Conservation (phyloP, 2,113 vertebrate genomes). For the Cavia porcellus region DNA sequence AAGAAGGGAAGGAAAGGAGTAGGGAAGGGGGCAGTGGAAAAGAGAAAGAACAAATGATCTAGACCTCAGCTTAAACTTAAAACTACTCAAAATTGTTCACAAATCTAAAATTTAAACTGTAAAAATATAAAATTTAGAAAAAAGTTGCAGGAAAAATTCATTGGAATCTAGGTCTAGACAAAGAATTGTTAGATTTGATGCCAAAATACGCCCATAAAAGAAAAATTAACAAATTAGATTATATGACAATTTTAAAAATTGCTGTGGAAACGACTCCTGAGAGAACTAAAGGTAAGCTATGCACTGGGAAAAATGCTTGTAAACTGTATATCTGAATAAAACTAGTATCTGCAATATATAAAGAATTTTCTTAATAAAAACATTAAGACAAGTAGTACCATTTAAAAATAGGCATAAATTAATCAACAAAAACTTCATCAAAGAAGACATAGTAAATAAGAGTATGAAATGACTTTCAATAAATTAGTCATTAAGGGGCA, state of each 20-base stretch:
- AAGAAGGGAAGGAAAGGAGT: not conserved
- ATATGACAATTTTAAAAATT: not conserved
- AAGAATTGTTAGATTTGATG: slow-evolving; percentile 15
- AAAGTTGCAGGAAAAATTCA: not conserved
- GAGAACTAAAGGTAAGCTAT: not conserved
- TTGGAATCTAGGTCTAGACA: not conserved
- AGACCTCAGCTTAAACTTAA: not conserved
- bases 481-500: not conserved
- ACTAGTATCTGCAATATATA: not conserved
- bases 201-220: not conserved
- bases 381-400: not conserved
- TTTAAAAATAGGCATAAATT: not conserved
- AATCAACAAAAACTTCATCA: not conserved
- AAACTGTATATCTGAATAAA: not conserved
- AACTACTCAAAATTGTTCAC: not conserved
- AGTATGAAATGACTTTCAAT: not conserved
- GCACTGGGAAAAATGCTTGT: not conserved
- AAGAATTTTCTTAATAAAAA: not conserved
- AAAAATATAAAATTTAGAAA: not conserved
- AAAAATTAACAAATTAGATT: not conserved
- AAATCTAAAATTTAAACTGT: not conserved
- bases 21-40: not conserved
- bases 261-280: not conserved
- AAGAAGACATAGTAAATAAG: not conserved
- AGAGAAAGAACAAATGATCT: not conserved